These are phyloP conservation scores for Cryptus viduatorius DNA, from an alignment of 2,888 invertebrate species.

Conservation along the genomic window DNA sequence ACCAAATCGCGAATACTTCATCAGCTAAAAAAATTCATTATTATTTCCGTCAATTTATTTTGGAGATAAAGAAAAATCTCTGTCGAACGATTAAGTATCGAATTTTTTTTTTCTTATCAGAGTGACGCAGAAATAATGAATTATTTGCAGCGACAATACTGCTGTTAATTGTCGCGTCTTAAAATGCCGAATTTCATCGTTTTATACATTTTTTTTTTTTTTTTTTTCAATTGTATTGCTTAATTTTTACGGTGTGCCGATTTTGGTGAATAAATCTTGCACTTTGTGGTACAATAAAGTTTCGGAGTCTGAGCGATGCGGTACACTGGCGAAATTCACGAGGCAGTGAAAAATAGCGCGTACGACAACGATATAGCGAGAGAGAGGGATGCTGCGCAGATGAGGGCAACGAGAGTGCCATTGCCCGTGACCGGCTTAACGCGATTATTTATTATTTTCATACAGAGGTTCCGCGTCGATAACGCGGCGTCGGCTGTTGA, in stretches of 20 bases:
- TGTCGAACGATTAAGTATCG: no score
- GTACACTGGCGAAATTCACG: conserved; percentile 54
- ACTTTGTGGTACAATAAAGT: conserved; percentile 42
- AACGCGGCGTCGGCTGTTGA: conserved; percentile 74
- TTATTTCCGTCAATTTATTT: no score
- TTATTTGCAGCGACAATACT: no score
- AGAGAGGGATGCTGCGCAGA: conserved; percentile 39
- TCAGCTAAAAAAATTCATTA: no score
- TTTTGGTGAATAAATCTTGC: conserved; percentile 2
- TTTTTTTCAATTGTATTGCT: not conserved
- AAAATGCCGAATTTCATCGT: not conserved
- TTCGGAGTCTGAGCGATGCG: conserved; percentile 55
- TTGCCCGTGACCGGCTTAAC: conserved; percentile 62
- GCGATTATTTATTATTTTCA: conserved; percentile 72
- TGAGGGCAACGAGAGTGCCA: conserved; percentile 28
- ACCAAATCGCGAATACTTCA: no score
- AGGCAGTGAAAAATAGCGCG: conserved; percentile 63
- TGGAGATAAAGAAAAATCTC: no score
- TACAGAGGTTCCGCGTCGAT: conserved; percentile 67
- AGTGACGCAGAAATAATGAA: no score
- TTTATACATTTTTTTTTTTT: not conserved
- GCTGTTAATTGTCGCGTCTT: not conserved
- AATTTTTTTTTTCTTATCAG: no score
- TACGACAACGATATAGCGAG: conserved; percentile 58
- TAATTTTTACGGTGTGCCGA: not conserved